Evolutionary conservation across 1,140 invertebrate species (phyloP), one percentile per base, ranked within the genome.

Genomic region (Drosophila kepulauana): DNA sequence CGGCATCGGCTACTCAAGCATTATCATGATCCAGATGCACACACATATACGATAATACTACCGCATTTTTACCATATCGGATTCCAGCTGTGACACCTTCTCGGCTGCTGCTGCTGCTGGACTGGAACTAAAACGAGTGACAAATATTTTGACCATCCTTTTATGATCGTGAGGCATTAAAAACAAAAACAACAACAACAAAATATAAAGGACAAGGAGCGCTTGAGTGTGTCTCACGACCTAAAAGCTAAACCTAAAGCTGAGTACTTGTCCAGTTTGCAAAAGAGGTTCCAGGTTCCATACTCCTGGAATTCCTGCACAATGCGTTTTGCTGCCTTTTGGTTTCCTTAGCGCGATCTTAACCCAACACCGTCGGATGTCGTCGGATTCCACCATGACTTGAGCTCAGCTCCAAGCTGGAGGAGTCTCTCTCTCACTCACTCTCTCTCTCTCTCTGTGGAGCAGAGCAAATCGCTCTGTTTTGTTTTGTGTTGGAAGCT

Each of bases 221-320:
- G 28, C 1, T 20, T 5, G 77, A 67, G 61, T 80, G 61, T 84
- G 76, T 88, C 76, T 78, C 84, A 87, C 84, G 80, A 87, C 73
- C 79, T 80, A 67, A 70, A 25, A 30, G 28, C 35, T 10, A 10
- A 8, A 10, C 7, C 35, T 25, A 25, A 25, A 25, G 20, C 41
- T 70, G 11, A 63, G 11, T 76, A 79, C 65, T 57, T 80, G 79
- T 66, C 35, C 16, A 20, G 33, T n/a, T 28, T 11, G 6, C 49
- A 11, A 16, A 25, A 33, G 30, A 33, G 30, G 49, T 15, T 56
- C 52, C 30, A 52, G 25, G 51, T 74, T 79, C 69, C 57, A 61
- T 74, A 78, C 84, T 79, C 76, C 82, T 87, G 82, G 80, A 88
- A 87, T 87, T 82, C 86, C 72, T 66, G 54, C 48, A 59, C 73